Base-by-base conservation (phyloP, 1,140 invertebrate species). In the Dreissena rostriformis region DNA sequence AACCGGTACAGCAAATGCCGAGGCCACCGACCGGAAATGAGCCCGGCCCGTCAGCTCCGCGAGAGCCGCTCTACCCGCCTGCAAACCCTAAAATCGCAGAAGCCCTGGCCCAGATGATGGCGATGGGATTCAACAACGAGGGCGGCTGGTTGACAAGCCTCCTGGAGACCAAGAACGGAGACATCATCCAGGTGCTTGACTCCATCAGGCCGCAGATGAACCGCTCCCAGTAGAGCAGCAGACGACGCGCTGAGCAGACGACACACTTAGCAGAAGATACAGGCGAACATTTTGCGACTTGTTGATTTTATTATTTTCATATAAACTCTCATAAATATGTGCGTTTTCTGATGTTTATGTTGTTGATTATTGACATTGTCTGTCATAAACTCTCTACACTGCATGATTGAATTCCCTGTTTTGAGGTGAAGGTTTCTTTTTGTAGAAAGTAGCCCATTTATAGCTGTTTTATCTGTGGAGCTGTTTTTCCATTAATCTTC, bases 111-210 rank as follows among this genome's bases (percentile, higher is more conserved):
- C 94, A 95, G 55, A 97, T 97, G 96, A 94, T 96, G 90, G 92
- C 95, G 0, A 97, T 97, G 97, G 97, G 97, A 51, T 97, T 97
- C 92, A 95, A 95, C 65, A 96, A 97, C 90, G 96, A 97, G 72
- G 95, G 95, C 66, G 94, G 94, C 39, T 95, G 95, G 94, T 91
- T 96, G 1, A 94, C 94, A 49, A 91, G 94, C 75, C 91, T 96
- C 22, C 88, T 96, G 73, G 93, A 94, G 82, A 92, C 94, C 11
- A 95, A 95, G 71, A 90, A 96, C 83, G 96, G 96, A 15, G 95
- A 97, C 90, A 96, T 97, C 80, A 94, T 94, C 26, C 95, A 95
- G 77, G 96, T 95, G 49, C 91, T 97, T 63, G 96, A 97, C 86
- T 92, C 96, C 61, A 93, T 96, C 19, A 90, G 78, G 67, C 86